phyloP scores from a whole-genome alignment of 2,797 vertebrate species.

The Streptopelia turtur region DNA sequence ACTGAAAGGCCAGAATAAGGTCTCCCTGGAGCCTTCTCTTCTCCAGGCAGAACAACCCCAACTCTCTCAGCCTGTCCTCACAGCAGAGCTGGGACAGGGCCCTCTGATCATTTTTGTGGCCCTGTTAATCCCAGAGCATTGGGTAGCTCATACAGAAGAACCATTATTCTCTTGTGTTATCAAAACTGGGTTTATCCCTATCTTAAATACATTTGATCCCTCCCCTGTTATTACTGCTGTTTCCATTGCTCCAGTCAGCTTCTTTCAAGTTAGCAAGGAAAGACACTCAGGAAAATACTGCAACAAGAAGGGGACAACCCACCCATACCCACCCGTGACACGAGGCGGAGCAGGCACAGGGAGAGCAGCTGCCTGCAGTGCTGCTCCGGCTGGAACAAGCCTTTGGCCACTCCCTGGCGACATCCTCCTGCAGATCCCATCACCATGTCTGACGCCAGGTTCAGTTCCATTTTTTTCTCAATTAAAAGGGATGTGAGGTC shows the following conservation, averaged over 20 bases:
- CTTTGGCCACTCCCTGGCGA: not conserved
- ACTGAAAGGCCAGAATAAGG: too few relatives aligned
- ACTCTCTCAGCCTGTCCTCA: too few relatives aligned
- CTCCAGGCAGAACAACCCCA: too few relatives aligned
- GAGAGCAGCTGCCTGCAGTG: not conserved
- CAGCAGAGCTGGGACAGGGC: too few relatives aligned
- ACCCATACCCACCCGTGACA: not conserved
- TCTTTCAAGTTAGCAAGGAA: not conserved
- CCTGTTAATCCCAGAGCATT: not conserved
- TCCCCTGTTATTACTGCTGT: not conserved
- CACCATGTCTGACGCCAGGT: not conserved
- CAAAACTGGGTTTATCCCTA: not conserved
- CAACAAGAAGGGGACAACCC: not conserved
- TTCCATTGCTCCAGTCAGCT: not conserved
- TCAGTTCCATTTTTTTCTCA: not conserved
- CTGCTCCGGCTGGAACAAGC: not conserved
- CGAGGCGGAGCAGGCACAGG: accelerated
- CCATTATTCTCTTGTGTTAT: not conserved
- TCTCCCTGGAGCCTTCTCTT: too few relatives aligned
- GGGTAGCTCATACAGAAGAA: not conserved
- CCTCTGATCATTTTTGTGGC: too few relatives aligned
- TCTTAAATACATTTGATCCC: not conserved
- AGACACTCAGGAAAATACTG: not conserved
- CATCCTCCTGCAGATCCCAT: not conserved
- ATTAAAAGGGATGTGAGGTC: constrained; percentile 10